These are phyloP conservation scores for Schizaphis graminum DNA, from an alignment of 2,888 invertebrate genomes.

Conservation along the genomic window DNA sequence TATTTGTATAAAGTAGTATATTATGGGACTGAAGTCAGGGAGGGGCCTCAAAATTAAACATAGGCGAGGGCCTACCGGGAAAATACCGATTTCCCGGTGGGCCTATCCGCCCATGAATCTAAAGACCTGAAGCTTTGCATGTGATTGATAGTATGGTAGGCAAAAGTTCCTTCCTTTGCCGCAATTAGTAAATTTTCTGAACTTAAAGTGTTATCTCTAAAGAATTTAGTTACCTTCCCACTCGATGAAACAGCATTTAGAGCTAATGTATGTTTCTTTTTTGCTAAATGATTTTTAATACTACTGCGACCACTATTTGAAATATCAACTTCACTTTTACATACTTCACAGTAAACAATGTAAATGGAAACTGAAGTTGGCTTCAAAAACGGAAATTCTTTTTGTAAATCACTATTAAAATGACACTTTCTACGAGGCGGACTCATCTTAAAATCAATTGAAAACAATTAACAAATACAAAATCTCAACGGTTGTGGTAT, in stretches of 20 bases:
- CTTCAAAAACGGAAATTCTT: conserved; percentile 23
- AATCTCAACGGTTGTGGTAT: no score
- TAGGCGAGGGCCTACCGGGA: no score
- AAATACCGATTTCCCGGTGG: no score
- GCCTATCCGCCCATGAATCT: no score
- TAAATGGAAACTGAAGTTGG: not conserved
- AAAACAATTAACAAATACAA: conserved; percentile 1
- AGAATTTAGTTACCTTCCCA: not conserved
- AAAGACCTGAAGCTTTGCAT: conserved; percentile 57
- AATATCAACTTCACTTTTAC: conserved; percentile 39
- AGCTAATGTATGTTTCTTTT: conserved; percentile 31
- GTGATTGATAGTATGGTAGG: conserved; percentile 60
- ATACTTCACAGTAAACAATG: conserved; percentile 32
- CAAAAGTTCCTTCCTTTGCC: conserved; percentile 53
- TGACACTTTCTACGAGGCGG: conserved; percentile 29
- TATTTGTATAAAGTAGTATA: no score
- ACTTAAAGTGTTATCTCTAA: conserved; percentile 16
- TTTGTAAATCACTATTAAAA: conserved; percentile 33
- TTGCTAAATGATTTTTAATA: conserved; percentile 1
- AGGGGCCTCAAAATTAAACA: no score
- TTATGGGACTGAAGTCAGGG: no score
- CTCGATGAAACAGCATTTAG: conserved; percentile 16
- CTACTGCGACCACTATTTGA: conserved; percentile 23
- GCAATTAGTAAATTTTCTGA: conserved; percentile 40
- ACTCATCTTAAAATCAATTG: conserved; percentile 7